These are phyloP conservation scores for Anhinga rufa DNA, from an alignment of 2,113 vertebrate genomes.

Conservation along the genomic window DNA sequence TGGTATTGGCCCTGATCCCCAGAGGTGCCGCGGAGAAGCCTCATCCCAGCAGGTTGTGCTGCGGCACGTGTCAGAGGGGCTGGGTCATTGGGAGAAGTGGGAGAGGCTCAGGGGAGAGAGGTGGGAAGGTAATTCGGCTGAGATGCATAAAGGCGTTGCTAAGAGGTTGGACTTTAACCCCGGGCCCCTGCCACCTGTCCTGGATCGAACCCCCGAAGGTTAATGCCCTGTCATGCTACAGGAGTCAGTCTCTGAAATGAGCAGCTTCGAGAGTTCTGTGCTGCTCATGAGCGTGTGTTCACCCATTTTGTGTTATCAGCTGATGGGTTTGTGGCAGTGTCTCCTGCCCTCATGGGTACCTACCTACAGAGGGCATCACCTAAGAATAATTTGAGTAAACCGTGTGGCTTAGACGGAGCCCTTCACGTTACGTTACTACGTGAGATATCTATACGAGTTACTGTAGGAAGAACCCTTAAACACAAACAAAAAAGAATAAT, in stretches of 20 bases:
- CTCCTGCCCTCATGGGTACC: neutral
- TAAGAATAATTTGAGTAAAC: neutral
- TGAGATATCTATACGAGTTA: neutral
- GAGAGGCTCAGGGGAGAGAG: neutral
- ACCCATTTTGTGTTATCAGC: neutral
- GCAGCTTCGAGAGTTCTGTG: neutral
- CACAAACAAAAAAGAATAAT: neutral
- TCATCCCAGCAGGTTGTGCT: neutral
- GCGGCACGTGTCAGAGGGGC: neutral
- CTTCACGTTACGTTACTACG: neutral
- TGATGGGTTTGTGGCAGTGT: neutral
- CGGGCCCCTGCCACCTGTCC: neutral
- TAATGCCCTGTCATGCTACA: neutral
- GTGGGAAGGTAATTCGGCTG: neutral
- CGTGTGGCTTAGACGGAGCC: fast-evolving
- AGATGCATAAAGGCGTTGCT: neutral
- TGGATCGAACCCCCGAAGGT: neutral
- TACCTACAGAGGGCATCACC: neutral
- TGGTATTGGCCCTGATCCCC: neutral
- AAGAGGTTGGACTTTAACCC: neutral
- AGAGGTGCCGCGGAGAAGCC: neutral
- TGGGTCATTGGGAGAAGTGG: neutral
- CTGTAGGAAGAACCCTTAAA: neutral
- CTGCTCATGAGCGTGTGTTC: neutral
- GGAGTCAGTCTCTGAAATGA: neutral